Conservation (phyloP, 2,113 vertebrate genomes). For the Phylloscopus trochilus region DNA sequence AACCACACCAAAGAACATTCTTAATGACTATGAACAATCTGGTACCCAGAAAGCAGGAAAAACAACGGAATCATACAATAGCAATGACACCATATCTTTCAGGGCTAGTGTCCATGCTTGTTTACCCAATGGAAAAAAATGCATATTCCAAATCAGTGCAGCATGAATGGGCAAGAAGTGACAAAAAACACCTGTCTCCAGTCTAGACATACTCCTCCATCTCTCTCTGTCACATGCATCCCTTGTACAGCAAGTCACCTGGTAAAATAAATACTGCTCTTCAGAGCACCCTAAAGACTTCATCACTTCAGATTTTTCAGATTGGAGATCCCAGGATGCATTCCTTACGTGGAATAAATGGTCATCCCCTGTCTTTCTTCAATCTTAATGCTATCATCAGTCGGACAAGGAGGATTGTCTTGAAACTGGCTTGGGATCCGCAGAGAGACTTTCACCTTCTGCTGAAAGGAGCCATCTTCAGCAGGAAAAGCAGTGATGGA, state of each 20-base stretch:
- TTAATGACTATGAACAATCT: not conserved
- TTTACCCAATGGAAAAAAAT: not conserved
- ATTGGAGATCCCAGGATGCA: not conserved
- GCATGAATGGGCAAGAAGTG: not conserved
- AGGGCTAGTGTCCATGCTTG: not conserved
- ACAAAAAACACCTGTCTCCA: not conserved
- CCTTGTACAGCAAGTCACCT: not conserved
- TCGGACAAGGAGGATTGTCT: constrained; percentile 76
- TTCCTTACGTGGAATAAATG: constrained; percentile 84
- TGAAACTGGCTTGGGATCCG: constrained; percentile 82
- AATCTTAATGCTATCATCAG: constrained; percentile 75
- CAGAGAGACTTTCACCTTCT: constrained; percentile 82
- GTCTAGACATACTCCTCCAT: not conserved
- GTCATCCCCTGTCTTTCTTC: constrained; percentile 85
- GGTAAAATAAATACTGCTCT: not conserved
- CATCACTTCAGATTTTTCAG: not conserved
- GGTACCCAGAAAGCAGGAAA: not conserved
- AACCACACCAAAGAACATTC: not conserved
- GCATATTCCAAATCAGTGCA: not conserved
- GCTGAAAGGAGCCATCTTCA: constrained; percentile 82
- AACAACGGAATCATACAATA: not conserved
- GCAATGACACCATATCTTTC: not conserved
- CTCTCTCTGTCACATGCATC: not conserved
- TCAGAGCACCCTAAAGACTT: not conserved
- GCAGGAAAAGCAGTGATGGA: constrained; percentile 83